A percentile compares a stretch with the other conserved stretches of the same genome.
Conservation (phyloP, 2,797 vertebrate genomes). For the Neosilurus hyrtlii region DNA sequence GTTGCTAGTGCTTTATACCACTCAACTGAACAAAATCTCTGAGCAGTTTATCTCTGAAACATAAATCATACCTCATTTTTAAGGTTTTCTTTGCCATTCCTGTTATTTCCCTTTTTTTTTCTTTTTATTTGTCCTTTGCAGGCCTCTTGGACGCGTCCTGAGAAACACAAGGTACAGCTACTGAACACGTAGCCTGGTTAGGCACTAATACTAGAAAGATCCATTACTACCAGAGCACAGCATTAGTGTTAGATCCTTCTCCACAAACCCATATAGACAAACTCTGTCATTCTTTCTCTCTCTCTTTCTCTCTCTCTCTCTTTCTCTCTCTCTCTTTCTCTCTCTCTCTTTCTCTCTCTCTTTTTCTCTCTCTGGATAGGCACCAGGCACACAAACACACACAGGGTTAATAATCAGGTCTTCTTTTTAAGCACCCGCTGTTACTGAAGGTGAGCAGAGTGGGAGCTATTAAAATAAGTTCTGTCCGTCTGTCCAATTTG, state of each 20-base stretch:
- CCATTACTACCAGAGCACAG: conserved; percentile 56
- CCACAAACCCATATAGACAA: conserved; percentile 21
- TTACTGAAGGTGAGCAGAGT: too few species aligned
- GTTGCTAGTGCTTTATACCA: not conserved
- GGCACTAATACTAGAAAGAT: conserved; percentile 57
- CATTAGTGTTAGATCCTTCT: conserved; percentile 61
- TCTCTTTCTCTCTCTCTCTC: not conserved
- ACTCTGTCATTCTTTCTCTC: not conserved
- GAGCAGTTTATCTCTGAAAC: conserved; percentile 57
- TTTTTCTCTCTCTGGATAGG: too few species aligned
- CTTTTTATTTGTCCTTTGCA: conserved; percentile 82
- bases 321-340: not conserved
- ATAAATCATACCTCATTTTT: conserved; percentile 51
- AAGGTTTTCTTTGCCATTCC: conserved; percentile 63
- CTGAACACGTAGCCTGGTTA: conserved; percentile 78
- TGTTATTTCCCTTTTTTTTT: conserved; percentile 68
- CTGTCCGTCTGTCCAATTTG: too few species aligned
- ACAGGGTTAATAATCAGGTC: conserved; percentile 23
- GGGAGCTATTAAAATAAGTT: too few species aligned
- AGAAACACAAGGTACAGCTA: conserved; percentile 96
- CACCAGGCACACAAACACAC: conserved; percentile 14
- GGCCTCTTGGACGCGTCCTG: conserved; percentile 98
- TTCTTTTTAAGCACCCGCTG: not conserved
- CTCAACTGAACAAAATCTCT: conserved; percentile 35
- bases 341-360: too few species aligned